phyloP scores from a whole-genome alignment of 37 sponge, comb jelly and placozoan genomes.

The Spongilla lacustris region DNA sequence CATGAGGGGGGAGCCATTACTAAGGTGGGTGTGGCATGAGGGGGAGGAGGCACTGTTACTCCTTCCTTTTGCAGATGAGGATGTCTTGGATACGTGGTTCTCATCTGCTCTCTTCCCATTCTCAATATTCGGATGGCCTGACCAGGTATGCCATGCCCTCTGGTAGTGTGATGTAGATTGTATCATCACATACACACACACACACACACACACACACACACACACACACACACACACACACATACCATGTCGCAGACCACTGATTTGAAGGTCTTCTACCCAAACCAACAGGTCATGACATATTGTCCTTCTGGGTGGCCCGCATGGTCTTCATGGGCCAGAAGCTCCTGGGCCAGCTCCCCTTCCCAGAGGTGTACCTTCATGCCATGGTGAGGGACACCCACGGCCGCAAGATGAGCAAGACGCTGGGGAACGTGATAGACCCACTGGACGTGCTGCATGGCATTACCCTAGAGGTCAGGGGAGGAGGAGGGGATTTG shows the following conservation, averaged over 20 bases:
- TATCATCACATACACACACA: too few relatives aligned
- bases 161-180: not conserved
- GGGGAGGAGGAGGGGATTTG: not conserved
- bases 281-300: slow-evolving; percentile 85
- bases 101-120: slow-evolving; percentile 97
- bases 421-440: slow-evolving; percentile 95
- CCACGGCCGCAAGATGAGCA: slow-evolving; percentile 99
- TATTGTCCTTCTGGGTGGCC: too few relatives aligned
- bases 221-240: not conserved
- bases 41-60: not conserved
- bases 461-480: slow-evolving; percentile 92
- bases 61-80: slow-evolving; percentile 77
- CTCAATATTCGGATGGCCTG: slow-evolving; percentile 97
- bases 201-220: slow-evolving; percentile 10
- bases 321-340: slow-evolving; percentile 93
- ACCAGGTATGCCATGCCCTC: slow-evolving; percentile 44
- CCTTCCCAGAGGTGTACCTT: slow-evolving; percentile 93
- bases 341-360: slow-evolving; percentile 89
- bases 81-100: slow-evolving; percentile 99
- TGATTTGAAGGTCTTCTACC: slow-evolving; percentile 83
- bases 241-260: slow-evolving; percentile 48
- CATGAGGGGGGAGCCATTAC: too few relatives aligned
- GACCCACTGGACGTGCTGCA: slow-evolving; percentile 91
- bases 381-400: slow-evolving; percentile 98
- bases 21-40: too few relatives aligned